Evolutionary conservation across 2,113 vertebrate species (phyloP).

Genomic region (Ciconia stormi): DNA sequence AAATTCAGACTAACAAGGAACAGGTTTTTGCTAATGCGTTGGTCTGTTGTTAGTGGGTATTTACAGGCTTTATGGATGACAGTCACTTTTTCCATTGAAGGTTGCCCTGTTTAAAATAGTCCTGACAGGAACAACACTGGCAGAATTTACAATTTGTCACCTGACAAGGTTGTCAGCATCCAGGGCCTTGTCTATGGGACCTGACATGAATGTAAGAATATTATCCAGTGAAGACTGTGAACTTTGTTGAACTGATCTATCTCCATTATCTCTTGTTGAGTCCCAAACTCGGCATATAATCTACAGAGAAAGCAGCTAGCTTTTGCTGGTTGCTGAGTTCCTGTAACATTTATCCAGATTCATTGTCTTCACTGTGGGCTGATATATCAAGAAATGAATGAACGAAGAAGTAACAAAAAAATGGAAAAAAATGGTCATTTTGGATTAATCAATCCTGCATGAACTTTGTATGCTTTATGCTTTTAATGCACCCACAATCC

Average conservation of each 20-base stretch:
- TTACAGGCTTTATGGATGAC: neutral
- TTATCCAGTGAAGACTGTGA: neutral
- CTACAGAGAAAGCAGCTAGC: neutral
- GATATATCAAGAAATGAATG: neutral
- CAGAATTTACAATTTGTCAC: conserved; percentile 13
- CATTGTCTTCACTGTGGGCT: neutral
- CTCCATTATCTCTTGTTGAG: neutral
- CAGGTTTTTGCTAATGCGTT: neutral
- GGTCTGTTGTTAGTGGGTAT: neutral
- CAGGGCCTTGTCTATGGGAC: neutral
- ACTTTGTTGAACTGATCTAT: neutral
- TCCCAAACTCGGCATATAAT: neutral
- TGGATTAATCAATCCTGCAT: neutral
- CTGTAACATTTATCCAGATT: neutral
- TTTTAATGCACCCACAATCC: neutral
- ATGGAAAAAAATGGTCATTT: neutral
- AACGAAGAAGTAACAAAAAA: neutral
- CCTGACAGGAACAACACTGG: neutral
- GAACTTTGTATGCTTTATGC: neutral
- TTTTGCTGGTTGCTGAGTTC: neutral
- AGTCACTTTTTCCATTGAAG: neutral
- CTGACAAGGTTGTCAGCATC: neutral
- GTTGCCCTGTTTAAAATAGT: neutral
- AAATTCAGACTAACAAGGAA: neutral
- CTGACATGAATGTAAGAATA: neutral